phyloP scores from a whole-genome alignment of 2,113 vertebrate genomes.

The Carassius auratus region DNA sequence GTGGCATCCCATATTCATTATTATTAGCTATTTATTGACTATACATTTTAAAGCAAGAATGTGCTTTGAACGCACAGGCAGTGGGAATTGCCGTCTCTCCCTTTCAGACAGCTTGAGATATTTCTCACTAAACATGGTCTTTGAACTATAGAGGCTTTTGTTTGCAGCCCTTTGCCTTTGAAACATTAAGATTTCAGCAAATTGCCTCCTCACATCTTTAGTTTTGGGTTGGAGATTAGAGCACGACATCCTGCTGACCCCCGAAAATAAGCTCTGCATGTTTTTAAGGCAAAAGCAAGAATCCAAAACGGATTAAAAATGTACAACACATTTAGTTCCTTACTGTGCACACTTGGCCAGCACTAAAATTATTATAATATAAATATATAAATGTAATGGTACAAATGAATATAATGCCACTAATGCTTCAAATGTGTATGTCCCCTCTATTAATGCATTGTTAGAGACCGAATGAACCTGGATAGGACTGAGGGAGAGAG shows the following conservation, averaged over 20 bases:
- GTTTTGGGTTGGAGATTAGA: neutral
- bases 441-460: neutral
- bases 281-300: neutral
- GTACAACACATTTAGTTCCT: neutral
- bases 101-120: slow-evolving; percentile 6
- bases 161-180: neutral
- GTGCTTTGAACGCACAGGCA: neutral
- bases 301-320: neutral
- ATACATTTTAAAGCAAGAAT: neutral
- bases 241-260: neutral
- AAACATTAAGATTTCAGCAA: neutral
- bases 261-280: neutral
- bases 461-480: slow-evolving; percentile 4
- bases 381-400: neutral
- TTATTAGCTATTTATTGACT: neutral
- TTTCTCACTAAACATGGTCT: slow-evolving; percentile 4
- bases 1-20: neutral
- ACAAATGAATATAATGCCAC: no score
- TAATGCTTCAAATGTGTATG: neutral
- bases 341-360: neutral
- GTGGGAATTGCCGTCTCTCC: neutral
- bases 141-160: slow-evolving; percentile 22
- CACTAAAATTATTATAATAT: no score
- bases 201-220: neutral
- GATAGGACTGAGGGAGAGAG: neutral